phyloP scores from a whole-genome alignment of 2,888 invertebrate species.

The Drosophila affinis region DNA sequence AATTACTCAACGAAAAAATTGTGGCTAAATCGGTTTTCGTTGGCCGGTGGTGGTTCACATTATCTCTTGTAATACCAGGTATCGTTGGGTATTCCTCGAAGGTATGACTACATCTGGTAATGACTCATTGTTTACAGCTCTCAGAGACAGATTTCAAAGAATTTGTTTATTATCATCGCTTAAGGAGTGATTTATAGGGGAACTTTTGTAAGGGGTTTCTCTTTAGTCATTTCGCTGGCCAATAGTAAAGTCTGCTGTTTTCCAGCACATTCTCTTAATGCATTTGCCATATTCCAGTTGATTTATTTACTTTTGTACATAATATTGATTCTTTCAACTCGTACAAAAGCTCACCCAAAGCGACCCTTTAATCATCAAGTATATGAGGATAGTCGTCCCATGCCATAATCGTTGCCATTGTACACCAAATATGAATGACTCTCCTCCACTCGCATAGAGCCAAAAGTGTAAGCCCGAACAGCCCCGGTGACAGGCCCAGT shows the following conservation, averaged over 20 bases:
- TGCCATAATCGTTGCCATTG: conserved; percentile 72
- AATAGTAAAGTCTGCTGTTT: no score
- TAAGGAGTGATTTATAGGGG: not conserved
- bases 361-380: conserved; percentile 57
- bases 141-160: not conserved
- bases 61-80: not conserved
- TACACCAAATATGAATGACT: conserved; percentile 62
- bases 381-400: conserved; percentile 29
- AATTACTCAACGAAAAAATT: no score
- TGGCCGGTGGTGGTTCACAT: not conserved
- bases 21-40: no score
- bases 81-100: not conserved
- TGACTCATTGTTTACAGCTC: no score
- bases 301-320: conserved; percentile 40
- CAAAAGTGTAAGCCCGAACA: conserved; percentile 61
- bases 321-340: conserved; percentile 64
- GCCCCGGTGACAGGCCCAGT: conserved; percentile 5
- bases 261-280: conserved; percentile 9
- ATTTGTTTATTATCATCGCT: not conserved
- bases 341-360: conserved; percentile 53
- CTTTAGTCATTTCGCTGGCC: no score
- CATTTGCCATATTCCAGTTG: conserved; percentile 6
- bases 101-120: not conserved
- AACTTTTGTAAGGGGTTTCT: not conserved
- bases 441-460: conserved; percentile 41